Base-by-base conservation (phyloP, 2,113 vertebrate species). In the Percopsis transmontana region DNA sequence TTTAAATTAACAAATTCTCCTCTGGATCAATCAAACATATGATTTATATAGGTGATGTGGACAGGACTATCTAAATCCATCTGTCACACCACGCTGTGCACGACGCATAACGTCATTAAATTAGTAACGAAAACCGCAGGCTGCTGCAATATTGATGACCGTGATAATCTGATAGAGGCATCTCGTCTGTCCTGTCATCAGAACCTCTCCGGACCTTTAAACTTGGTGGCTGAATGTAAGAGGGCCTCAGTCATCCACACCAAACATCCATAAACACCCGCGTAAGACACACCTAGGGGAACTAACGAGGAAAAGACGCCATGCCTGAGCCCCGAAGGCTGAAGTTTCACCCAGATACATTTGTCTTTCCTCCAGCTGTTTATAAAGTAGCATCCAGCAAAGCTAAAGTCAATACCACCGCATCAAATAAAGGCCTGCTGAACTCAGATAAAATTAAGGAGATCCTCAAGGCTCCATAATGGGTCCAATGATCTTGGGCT, bases 91-190 rank as follows among this genome's bases (percentile, higher is more conserved):
- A 5, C 27, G 14, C 62, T 41, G 62, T n/a, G 13, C 15, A 23
- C 9, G 21, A 20, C 11, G 33, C 18, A 59, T 39, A 15, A 16
- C 15, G 52, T 44, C 16, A 33, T 7, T 33, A 4, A 33, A 33
- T 33, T 4, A 52, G 44, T 38, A 12, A 27, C 58, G 52, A 45
- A 44, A 13, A 59, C 59, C 12, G 66, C 14, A 5, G 41, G 56
- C 68, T 15, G 14, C 13, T 27, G 51, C 51, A 62, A 77, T 80
- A 66, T 59, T 38, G 57, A 76, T 53, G 58, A 82, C 72, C 62
- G 55, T 0, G 52, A 80, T 71, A 72, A 57, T 63, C 53, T 58
- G 27, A 58, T 41, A 45, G 19, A 23, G 21, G 54, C 40, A n/a
- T 58, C 68, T 61, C 74, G 1, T 67, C 40, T 58, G 70, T 58